Evolutionary conservation across 2,888 invertebrate genomes (phyloP), one percentile per base, ranked within the genome.

Genomic region (Gastracanthus pulcherrimus): DNA sequence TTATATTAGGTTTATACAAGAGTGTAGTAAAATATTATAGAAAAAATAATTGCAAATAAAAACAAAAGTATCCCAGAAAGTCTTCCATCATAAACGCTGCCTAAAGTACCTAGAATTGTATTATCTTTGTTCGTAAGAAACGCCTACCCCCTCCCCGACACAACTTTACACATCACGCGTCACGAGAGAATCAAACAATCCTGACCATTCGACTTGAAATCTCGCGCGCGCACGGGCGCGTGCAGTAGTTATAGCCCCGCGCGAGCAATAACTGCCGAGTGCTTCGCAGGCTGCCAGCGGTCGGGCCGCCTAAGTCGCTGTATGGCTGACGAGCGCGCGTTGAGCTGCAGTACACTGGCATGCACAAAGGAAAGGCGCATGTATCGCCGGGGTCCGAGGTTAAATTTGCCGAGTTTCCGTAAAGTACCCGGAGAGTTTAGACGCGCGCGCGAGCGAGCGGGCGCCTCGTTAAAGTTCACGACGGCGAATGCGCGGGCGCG

Each of bases 381-480:
- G 36, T 19, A 23, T 64, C 29, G 74, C 29, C 19, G 62, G 23
- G 72, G 71, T 66, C 78, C 79, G 79, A 74, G 67, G 67, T 80
- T 75, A 76, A 80, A 80, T 80, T 76, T 45, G 80, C 75, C 55
- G 70, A 69, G 80, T 76, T 76, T 69, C 62, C 70, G 75, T 62
- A 69, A 70, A 80, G 75, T 76, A 75, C 60, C 69, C 69, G 31
- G 66, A 55, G 51, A 82, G 82, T 71, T 81, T 77, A 83, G 81
- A 83, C 81, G 75, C 55, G 76, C 64, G 82, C 23, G 60, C 82
- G 82, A 70, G 83, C 79, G 72, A 72, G 76, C 76, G 80, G 75
- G 84, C 77, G 82, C 83, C 85, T 70, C 83, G 81, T 83, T 85
- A 81, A 84, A 77, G 55, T 78, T 76, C 71, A 62, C 72, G 76